These are phyloP conservation scores for Polyploca ridens DNA, from an alignment of 2,888 invertebrate species.

Conservation along the genomic window DNA sequence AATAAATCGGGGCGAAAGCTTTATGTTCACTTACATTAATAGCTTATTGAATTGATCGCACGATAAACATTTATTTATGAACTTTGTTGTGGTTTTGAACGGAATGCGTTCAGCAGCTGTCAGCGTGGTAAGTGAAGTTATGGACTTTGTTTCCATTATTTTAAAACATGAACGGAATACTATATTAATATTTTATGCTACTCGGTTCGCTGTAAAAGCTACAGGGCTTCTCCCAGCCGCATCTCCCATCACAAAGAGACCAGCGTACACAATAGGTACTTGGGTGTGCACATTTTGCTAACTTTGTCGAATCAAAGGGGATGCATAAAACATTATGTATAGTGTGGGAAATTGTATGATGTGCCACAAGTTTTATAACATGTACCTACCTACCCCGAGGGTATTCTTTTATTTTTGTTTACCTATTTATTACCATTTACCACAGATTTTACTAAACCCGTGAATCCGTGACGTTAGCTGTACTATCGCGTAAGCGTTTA, in stretches of 20 bases:
- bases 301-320: background rate
- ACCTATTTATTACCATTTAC: too few species aligned
- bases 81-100: constrained; percentile 14
- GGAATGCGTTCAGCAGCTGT: constrained; percentile 14
- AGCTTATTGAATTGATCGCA: constrained; percentile 53
- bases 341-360: too few species aligned
- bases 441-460: too few species aligned
- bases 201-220: background rate
- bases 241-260: background rate
- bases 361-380: too few species aligned
- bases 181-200: background rate
- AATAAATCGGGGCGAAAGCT: constrained; percentile 61
- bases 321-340: background rate
- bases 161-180: background rate
- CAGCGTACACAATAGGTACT: background rate
- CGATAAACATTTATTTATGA: constrained; percentile 34
- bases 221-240: background rate
- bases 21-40: constrained; percentile 49
- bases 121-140: background rate
- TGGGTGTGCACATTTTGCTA: background rate
- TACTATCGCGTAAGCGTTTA: too few species aligned
- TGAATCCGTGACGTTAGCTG: too few species aligned
- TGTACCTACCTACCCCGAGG: too few species aligned
- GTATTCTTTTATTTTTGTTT: too few species aligned
- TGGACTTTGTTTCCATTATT: background rate